Conservation (phyloP, 2,113 vertebrate species). For the Fregata magnificens region DNA sequence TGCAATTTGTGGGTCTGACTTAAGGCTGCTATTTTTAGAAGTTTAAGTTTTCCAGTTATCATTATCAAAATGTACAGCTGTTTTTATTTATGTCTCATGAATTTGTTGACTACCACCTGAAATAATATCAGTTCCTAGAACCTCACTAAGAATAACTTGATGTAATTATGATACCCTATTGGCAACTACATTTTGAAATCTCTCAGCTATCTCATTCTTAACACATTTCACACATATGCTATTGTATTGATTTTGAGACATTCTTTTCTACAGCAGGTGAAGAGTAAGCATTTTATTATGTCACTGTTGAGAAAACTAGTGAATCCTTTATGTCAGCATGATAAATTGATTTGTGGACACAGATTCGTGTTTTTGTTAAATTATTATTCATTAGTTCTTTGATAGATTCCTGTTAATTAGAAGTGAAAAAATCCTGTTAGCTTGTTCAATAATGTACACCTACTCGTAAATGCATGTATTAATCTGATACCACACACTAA, state of each 20-base stretch:
- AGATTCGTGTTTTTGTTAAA: background rate
- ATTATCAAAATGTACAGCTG: background rate
- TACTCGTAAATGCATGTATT: background rate
- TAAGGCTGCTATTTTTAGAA: background rate
- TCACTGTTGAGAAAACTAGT: background rate
- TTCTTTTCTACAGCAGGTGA: background rate
- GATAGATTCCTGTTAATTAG: background rate
- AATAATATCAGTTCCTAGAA: background rate
- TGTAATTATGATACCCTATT: background rate
- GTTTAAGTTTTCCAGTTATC: background rate
- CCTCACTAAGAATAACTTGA: background rate
- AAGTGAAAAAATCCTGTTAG: background rate
- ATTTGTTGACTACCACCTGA: background rate
- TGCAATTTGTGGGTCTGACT: background rate
- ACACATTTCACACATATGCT: background rate
- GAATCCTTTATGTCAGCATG: background rate
- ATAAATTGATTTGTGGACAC: background rate
- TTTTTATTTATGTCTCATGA: background rate
- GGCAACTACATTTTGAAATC: background rate
- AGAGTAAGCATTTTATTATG: background rate
- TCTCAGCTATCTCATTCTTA: background rate
- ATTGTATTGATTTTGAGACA: background rate
- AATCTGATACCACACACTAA: background rate
- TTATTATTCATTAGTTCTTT: background rate
- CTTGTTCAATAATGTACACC: background rate